Evolutionary conservation across 2,113 vertebrate species (phyloP), one percentile per base, ranked within the genome.

Genomic region (Cyanoderma ruficeps): DNA sequence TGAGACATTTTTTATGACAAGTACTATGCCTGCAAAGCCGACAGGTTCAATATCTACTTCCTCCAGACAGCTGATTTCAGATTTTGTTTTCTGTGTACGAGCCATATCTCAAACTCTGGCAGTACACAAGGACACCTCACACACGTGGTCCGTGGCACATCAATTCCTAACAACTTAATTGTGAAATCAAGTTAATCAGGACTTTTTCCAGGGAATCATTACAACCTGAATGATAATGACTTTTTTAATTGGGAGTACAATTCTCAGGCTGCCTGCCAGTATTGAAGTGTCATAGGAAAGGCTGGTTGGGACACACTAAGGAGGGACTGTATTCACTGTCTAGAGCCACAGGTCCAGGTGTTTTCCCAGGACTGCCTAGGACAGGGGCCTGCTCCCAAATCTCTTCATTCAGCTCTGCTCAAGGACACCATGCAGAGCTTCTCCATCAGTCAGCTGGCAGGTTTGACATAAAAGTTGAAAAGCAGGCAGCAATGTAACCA

Each of bases 141-240:
- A 37, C 52, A 9, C 0, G 9, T 23, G 56, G 44, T 50, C 52
- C 1, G 0, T 31, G 25, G 37, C 24, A 24, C 17, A 63, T 57
- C 67, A 22, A 22, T 30, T 55, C 11, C 0, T n/a, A 65, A 68
- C 63, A 39, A 71, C 39, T 68, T 46, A 25, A 27, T 12, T 79
- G 50, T 27, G 78, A 60, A 75, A 64, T 31, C 77, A 65, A 37
- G 41, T 61, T 91, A 82, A 91, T 65, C 67, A 72, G 74, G 53
- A 85, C 63, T 80, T 89, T 80, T 94, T 53, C 61, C 17, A 11
- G 28, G 59, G 74, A 87, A 69, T 53, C 46, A 57, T 65, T 79
- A 59, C 23, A 72, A 53, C 42, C 46, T 55, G 41, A 82, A 76
- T 16, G 23, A 69, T 52, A 72, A 82, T 35, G 35, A 42, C 70